Evolutionary conservation across 1,140 invertebrate species (phyloP).

Genomic region (Neodiprion lecontei): DNA sequence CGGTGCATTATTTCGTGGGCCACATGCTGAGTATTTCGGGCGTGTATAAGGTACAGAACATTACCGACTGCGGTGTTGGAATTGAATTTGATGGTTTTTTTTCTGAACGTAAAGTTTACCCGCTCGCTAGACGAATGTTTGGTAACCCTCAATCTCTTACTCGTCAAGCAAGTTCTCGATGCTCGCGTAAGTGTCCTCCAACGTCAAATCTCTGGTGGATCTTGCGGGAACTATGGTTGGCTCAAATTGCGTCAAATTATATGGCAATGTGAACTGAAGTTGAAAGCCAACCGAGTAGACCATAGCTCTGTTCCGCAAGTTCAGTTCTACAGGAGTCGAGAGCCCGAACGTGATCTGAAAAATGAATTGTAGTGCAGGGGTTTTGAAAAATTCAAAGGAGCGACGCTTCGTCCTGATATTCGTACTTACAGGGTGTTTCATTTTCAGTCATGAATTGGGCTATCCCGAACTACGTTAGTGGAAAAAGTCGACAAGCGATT

Average conservation of each 20-base stretch:
- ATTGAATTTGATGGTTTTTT: neutral
- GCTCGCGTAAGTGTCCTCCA: slow-evolving; percentile 48
- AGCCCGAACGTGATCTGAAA: neutral
- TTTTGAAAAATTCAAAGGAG: neutral
- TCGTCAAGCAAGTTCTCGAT: slow-evolving; percentile 50
- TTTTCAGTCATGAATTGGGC: too few relatives aligned
- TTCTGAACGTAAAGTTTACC: neutral
- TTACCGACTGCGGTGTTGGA: neutral
- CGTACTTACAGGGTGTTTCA: too few relatives aligned
- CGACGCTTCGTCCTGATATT: too few relatives aligned
- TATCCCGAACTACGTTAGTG: too few relatives aligned
- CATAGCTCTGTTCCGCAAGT: slow-evolving; percentile 24
- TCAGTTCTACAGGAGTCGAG: neutral
- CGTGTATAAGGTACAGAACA: neutral
- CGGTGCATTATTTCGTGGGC: neutral
- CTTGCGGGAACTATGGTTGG: slow-evolving; percentile 45
- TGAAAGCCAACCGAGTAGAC: slow-evolving; percentile 51
- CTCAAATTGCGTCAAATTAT: slow-evolving; percentile 54
- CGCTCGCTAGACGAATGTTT: neutral
- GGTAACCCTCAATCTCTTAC: slow-evolving; percentile 38
- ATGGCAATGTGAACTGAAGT: slow-evolving; percentile 55
- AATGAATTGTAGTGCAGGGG: neutral
- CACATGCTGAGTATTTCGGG: neutral
- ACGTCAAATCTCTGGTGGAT: slow-evolving; percentile 42
- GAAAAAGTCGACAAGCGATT: too few relatives aligned